Base-by-base conservation (phyloP, 2,113 vertebrate genomes). In the Tonatia bakeri region DNA sequence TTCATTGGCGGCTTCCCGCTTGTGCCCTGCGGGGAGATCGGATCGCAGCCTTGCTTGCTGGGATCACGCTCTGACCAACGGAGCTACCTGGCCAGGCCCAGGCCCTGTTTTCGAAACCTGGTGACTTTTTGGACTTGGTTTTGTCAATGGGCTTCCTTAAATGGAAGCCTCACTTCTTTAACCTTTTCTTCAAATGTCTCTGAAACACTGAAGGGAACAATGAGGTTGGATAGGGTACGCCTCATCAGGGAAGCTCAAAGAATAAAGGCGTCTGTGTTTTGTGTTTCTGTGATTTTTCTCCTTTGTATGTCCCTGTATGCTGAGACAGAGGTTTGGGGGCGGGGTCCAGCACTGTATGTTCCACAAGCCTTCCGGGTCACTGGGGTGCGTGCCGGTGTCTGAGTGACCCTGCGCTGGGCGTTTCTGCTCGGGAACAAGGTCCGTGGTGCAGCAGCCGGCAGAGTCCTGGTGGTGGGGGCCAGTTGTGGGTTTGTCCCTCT, bases 361-460 rank as follows among this genome's bases (percentile, higher is more conserved):
- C 26, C 56, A 26, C 24, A 59, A 26, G 56, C 56, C 56, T 59
- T 59, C 56, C 56, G 2, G 9, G 67, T 31, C 54, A 43, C 4
- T 11, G 4, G 20, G 70, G n/a, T 69, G 12, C 0, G 0, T 4
- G 17, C 22, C 76, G 59, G 70, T 1, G 4, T 52, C 56, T 28
- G 20, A 40, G 65, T 45, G 61, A 38, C 28, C 2, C 1, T 3
- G 5, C 4, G 8, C 14, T 16, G 67, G 75, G 17, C 2, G 47
- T 70, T 17, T 4, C 28, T 26, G 22, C 3, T 1, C 7, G 40
- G 80, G 33, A 36, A 40, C 14, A 38, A 40, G 69, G 31, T 36
- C 24, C 3, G 0, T 8, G 40, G 12, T 19, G 24, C 22, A 3
- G 61, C 16, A 40, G 59, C 47, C 24, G 15, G 33, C 26, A 0